phyloP scores from a whole-genome alignment of 1,140 invertebrate species.

The Drosophila willistoni region DNA sequence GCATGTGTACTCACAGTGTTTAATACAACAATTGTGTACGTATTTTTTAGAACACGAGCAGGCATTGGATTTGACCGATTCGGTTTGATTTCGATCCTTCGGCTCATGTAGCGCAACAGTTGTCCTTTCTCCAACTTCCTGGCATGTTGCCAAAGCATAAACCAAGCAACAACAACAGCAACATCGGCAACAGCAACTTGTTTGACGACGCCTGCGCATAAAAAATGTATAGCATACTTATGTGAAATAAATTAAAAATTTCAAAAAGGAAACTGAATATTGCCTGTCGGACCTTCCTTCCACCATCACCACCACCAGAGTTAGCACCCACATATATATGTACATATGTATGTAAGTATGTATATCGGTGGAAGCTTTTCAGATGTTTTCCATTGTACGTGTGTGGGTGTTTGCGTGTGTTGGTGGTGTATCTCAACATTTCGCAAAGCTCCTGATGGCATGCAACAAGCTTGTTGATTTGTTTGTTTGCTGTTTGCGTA shows the following conservation, averaged over 20 bases:
- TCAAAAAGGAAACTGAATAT: constrained; percentile 6
- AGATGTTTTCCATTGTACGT: background rate
- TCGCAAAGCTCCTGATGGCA: constrained; percentile 46
- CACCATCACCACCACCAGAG: background rate
- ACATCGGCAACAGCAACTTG: constrained; percentile 40
- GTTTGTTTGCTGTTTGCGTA: constrained; percentile 35
- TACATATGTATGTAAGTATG: background rate
- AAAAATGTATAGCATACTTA: constrained; percentile 19
- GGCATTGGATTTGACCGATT: constrained; percentile 9
- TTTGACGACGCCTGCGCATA: constrained; percentile 37
- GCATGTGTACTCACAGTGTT: constrained; percentile 68
- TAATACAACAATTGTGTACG: constrained; percentile 74
- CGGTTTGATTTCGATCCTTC: constrained; percentile 17
- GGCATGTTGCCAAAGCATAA: constrained; percentile 40
- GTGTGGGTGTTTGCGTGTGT: background rate
- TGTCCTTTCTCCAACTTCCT: constrained; percentile 46
- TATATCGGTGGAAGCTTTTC: background rate
- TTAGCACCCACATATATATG: no score
- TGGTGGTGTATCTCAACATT: constrained; percentile 60
- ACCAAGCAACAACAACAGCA: constrained; percentile 17
- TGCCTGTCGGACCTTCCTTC: background rate
- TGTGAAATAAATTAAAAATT: constrained; percentile 9
- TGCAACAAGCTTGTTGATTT: constrained; percentile 67
- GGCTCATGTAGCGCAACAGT: constrained; percentile 65
- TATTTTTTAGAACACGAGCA: constrained; percentile 64